A percentile compares a stretch with the other conserved stretches of the same genome.
Conservation (phyloP, 2,888 invertebrate species). For the Spilosoma lubricipeda region DNA sequence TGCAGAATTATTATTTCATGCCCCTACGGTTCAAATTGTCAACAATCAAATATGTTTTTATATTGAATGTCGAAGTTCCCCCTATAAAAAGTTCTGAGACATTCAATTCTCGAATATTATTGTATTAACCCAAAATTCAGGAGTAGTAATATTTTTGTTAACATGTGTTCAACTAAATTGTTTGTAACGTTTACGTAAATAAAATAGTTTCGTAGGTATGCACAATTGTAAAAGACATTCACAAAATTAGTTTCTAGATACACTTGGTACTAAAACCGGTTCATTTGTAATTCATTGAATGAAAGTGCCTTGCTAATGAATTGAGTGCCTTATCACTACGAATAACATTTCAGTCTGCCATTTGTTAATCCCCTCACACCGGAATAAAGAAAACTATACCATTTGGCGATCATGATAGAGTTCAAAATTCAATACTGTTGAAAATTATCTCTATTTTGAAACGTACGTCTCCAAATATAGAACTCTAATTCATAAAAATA, state of each 20-base stretch:
- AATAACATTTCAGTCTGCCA: conserved; percentile 20
- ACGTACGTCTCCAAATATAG: neutral
- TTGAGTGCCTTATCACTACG: conserved; percentile 29
- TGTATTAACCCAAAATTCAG: too few relatives aligned
- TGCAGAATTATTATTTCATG: neutral
- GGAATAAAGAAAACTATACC: neutral
- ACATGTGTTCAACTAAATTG: neutral
- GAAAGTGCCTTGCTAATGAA: conserved; percentile 25
- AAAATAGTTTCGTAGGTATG: neutral
- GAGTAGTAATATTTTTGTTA: neutral
- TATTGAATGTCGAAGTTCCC: too few relatives aligned
- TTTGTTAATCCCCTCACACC: neutral
- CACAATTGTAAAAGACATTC: neutral
- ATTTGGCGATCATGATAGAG: neutral
- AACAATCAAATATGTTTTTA: too few relatives aligned
- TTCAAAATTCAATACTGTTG: conserved; percentile 2
- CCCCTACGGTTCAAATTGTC: neutral
- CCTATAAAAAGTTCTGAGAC: too few relatives aligned
- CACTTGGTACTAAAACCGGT: neutral
- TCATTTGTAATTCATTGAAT: conserved; percentile 38
- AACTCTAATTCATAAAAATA: neutral
- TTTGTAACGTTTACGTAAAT: neutral
- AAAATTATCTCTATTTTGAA: neutral
- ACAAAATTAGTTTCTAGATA: neutral
- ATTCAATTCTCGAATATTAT: too few relatives aligned